These are phyloP conservation scores for Orcinus orca DNA, from an alignment of 2,113 vertebrate species.

Conservation along the genomic window DNA sequence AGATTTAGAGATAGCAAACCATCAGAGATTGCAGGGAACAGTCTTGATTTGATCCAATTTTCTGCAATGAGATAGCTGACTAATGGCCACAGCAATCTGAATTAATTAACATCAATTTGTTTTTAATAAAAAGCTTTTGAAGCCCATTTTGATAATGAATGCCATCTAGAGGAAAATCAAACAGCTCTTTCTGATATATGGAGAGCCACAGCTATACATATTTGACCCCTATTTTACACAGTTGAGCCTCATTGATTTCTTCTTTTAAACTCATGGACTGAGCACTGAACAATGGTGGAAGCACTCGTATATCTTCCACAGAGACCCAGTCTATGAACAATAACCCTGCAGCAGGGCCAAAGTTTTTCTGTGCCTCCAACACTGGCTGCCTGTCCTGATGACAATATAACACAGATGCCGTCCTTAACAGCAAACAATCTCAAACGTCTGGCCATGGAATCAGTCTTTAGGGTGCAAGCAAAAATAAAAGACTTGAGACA, in stretches of 20 bases:
- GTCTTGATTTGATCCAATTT: conserved; percentile 38
- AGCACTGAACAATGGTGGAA: conserved; percentile 79
- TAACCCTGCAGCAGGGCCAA: conserved; percentile 76
- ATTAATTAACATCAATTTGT: conserved; percentile 81
- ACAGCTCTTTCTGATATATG: conserved; percentile 75
- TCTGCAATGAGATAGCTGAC: conserved; percentile 41
- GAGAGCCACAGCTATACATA: conserved; percentile 84
- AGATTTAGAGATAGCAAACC: conserved; percentile 15
- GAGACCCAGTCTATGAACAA: conserved; percentile 81
- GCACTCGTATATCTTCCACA: conserved; percentile 80
- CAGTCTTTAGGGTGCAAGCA: conserved; percentile 72
- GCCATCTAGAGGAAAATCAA: conserved; percentile 76
- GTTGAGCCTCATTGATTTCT: conserved; percentile 85
- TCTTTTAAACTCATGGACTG: conserved; percentile 79
- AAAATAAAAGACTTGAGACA: conserved; percentile 9
- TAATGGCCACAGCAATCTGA: conserved; percentile 65
- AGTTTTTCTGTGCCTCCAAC: conserved; percentile 70
- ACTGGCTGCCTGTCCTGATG: conserved; percentile 80
- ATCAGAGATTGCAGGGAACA: background rate
- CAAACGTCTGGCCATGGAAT: conserved; percentile 74
- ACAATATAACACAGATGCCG: conserved; percentile 81
- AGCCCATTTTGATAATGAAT: conserved; percentile 77
- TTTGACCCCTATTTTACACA: conserved; percentile 87
- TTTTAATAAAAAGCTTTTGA: conserved; percentile 81
- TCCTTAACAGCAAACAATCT: conserved; percentile 83